Base-by-base conservation (phyloP, 2,797 vertebrate genomes). In the Psittacula echo region DNA sequence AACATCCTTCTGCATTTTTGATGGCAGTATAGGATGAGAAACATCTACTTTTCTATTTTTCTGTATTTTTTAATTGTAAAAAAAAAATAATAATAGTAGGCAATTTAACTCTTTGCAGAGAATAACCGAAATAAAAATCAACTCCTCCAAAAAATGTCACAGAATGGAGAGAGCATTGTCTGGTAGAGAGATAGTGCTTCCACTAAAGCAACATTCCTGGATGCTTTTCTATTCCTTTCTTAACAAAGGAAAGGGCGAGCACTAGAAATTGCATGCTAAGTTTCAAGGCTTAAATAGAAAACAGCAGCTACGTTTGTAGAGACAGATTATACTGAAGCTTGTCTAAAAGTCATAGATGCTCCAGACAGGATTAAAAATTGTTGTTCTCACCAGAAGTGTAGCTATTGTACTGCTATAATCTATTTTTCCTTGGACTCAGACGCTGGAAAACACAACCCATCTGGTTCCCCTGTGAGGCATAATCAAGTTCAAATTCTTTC, bases 1-100 rank as follows among this genome's bases (percentile, higher is more conserved):
- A 89, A 86, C 29, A 73, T 84, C 45, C 62, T 81, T 89, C 56
- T 90, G 61, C 30, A 62, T 74, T 94, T 91, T 42, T 89, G 60
- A 71, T 65, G 42, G 56, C 19, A 90, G 60, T n/a, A 37, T 30
- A 75, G 34, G 37, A 68, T 76, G 60, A n/a, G 42, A 87, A 95
- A 87, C 73, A 79, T 1, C 51, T 67, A 48, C 24, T 78, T 66
- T 37, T 66, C 42, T 68, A 5, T 24, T 29, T 76, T 75, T 27
- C 39, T 54, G 16, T n/a, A 19, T 58, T 44, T 19, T 48, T 41
- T 37, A 37, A 22, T 67, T 75, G 27, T 30, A 42, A 39, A 62
- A 24, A 13, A 50, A 20, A 61, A 53, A 27, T 29, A 39, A 14
- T 16, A 39, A 14, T 16, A 22, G 9, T 9, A 62, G 16, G 27